phyloP scores from a whole-genome alignment of 1,140 invertebrate species.

The Limonius californicus region DNA sequence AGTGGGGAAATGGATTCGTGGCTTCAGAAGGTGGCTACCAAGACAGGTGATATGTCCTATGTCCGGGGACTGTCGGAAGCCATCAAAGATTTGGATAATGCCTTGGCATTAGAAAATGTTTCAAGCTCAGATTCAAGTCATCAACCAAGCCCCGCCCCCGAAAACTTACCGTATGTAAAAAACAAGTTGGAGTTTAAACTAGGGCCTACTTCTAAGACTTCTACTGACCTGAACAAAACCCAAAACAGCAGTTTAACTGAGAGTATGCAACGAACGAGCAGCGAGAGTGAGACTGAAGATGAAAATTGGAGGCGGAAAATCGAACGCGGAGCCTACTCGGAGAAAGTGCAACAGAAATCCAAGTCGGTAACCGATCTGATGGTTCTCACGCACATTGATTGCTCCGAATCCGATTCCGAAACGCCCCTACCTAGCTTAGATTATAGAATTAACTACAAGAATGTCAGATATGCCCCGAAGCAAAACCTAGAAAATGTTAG shows the following conservation, averaged over 20 bases:
- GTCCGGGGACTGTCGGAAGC: conserved; percentile 60
- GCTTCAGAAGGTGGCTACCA: conserved; percentile 55
- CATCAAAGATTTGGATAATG: conserved; percentile 63
- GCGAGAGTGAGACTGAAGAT: conserved; percentile 63
- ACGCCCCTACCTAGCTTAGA: conserved; percentile 49
- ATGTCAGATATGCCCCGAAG: conserved; percentile 31
- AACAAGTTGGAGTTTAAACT: conserved; percentile 41
- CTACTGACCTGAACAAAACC: neutral
- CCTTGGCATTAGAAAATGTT: conserved; percentile 58
- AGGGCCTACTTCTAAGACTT: conserved; percentile 18
- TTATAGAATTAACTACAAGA: conserved; percentile 34
- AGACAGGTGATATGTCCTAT: conserved; percentile 52
- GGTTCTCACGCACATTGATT: conserved; percentile 69
- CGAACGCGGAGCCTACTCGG: conserved; percentile 61
- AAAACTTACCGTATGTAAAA: conserved; percentile 10
- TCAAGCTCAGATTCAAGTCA: conserved; percentile 57
- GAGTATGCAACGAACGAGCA: conserved; percentile 41
- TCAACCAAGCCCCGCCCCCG: conserved; percentile 49
- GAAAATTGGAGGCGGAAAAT: conserved; percentile 62
- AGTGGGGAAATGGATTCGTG: conserved; percentile 54
- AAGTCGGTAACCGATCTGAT: conserved; percentile 70
- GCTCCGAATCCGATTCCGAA: conserved; percentile 59
- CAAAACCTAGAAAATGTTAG: conserved; percentile 38
- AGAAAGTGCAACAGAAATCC: conserved; percentile 68
- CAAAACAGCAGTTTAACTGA: conserved; percentile 32